Base-by-base conservation (phyloP, 1,140 invertebrate species). In the Patella vulgata region DNA sequence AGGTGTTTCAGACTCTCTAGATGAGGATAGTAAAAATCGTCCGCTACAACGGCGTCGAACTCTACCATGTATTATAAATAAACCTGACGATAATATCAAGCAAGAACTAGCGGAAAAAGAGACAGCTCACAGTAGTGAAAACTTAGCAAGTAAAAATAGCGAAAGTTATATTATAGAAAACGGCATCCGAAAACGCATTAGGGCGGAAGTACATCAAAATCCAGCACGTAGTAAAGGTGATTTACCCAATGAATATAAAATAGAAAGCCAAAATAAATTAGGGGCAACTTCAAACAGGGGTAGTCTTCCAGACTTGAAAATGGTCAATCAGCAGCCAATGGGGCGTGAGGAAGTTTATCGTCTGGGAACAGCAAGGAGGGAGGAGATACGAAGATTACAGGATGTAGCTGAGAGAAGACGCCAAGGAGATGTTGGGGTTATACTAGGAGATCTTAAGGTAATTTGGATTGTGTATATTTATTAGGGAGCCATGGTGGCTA, bases 321-420 rank as follows among this genome's bases (percentile, higher is more conserved):
- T 65, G 40, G 72, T 82, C 42, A 71, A 73, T 55, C 57, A 63
- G 19, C 65, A 90, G 60, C 88, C 91, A 39, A 93, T 98, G 90
- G 92, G 93, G 14, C 88, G 97, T 55, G 95, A 98, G 86, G 96
- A 99, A 86, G 95, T 96, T 6, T 95, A 95, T 52, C 89, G 91
- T 17, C 87, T 99, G 70, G 95, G 95, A 70, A 95, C 93, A 56
- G 92, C 94, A 64, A 89, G 96, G 57, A 89, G 97, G 62, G 96
- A 99, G 84, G 95, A 97, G 84, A 88, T 97, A 51, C 90, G 96
- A 71, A 88, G 92, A 65, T 91, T 96, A 86, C 89, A 92, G 74
- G 95, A 98, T 83, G 91, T 97, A 82, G 90, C 92, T 57, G 96
- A 98, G 60, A 62, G 79, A 51, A 68, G 81, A 42, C 60, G 76